Evolutionary conservation across 2,113 vertebrate genomes (phyloP).

Genomic region (Petroica traversi): DNA sequence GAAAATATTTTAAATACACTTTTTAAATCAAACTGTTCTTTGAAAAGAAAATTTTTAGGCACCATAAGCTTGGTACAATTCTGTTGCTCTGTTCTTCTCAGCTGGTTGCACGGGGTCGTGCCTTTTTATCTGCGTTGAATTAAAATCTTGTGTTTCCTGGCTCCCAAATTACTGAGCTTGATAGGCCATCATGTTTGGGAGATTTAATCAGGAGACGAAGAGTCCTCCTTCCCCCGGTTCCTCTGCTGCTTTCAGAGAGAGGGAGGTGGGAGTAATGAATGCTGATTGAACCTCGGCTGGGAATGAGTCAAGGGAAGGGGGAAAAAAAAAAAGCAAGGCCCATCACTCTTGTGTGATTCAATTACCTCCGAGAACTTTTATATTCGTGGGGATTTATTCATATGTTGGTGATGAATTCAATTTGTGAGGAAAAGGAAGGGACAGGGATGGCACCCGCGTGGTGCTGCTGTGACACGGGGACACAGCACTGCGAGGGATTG

Average conservation of each 20-base stretch:
- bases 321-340: not conserved
- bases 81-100: not conserved
- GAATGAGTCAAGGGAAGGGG: constrained; percentile 41
- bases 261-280: constrained; percentile 65
- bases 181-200: constrained; percentile 54
- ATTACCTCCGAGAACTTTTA: constrained; percentile 55
- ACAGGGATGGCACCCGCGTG: rapidly evolving
- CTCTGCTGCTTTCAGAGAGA: constrained; percentile 22
- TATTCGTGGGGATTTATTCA: constrained; percentile 56
- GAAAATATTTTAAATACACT: constrained; percentile 14
- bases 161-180: constrained; percentile 28
- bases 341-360: constrained; percentile 62
- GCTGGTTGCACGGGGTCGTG: not conserved
- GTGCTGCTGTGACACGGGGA: not conserved
- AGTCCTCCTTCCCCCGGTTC: constrained; percentile 34
- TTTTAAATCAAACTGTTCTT: constrained; percentile 13
- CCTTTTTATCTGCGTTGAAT: not conserved
- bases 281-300: constrained; percentile 60
- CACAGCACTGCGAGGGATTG: rapidly evolving
- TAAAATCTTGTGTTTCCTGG: constrained; percentile 38
- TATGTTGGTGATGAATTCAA: constrained; percentile 17
- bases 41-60: not conserved
- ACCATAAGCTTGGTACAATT: not conserved
- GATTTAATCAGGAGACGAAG: constrained; percentile 60
- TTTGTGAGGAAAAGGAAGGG: constrained; percentile 9